These are phyloP conservation scores for Atherinosoma microstoma DNA, from an alignment of 2,797 vertebrate genomes.

Conservation along the genomic window DNA sequence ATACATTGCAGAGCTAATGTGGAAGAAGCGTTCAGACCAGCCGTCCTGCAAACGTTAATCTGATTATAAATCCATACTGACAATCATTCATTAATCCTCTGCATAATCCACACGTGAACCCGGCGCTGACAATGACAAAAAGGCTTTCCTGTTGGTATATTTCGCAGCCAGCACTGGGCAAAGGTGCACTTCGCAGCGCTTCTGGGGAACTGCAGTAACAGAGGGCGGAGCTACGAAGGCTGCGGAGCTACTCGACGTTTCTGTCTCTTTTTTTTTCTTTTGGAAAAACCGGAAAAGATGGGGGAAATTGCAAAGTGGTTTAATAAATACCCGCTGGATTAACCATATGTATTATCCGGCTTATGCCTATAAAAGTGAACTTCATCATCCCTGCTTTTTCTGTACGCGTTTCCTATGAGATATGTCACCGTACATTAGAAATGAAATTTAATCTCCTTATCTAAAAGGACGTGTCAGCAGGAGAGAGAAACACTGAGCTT, in stretches of 20 bases:
- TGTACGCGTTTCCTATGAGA: not conserved
- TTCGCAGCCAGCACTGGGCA: conserved; percentile 1
- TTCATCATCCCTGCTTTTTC: too few species aligned
- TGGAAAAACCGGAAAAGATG: conserved; percentile 36
- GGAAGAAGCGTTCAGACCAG: conserved; percentile 24
- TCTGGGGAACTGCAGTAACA: conserved; percentile 55
- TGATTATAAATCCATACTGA: conserved; percentile 38
- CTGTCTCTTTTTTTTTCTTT: conserved; percentile 32
- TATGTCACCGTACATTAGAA: not conserved
- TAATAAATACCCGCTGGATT: not conserved
- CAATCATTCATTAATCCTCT: not conserved
- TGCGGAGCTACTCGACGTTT: conserved; percentile 14
- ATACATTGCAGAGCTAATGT: conserved; percentile 58
- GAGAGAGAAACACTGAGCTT: conserved; percentile 15
- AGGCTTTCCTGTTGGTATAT: not conserved
- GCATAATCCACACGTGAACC: conserved; percentile 4
- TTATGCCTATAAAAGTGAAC: not conserved
- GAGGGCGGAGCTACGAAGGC: conserved; percentile 65
- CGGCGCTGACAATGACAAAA: not conserved
- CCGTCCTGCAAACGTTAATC: conserved; percentile 24
- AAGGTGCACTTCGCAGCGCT: conserved; percentile 14
- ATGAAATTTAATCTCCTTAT: conserved; percentile 52
- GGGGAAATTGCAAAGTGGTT: conserved; percentile 1
- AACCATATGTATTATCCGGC: not conserved
- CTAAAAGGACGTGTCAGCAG: conserved; percentile 34